phyloP scores from a whole-genome alignment of 2,113 vertebrate genomes.

The Trematocara marginatum region DNA sequence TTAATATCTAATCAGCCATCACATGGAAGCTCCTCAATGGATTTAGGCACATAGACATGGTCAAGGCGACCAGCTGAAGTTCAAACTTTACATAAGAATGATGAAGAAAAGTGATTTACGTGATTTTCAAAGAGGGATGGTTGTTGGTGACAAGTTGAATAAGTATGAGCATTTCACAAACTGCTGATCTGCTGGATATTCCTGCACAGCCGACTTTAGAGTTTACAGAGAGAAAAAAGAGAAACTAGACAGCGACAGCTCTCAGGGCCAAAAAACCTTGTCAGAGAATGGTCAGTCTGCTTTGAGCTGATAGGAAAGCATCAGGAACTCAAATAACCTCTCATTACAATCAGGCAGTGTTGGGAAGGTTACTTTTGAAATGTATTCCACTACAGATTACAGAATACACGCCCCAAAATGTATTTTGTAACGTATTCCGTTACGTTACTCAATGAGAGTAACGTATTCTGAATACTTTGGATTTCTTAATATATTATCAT shows the following conservation, averaged over 20 bases:
- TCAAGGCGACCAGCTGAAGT: not conserved
- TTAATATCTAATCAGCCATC: not conserved
- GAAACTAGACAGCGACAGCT: not conserved
- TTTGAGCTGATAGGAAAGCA: not conserved
- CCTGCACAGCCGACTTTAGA: accelerated
- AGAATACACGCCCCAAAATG: too few relatives aligned
- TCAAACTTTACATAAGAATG: not conserved
- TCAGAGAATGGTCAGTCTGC: not conserved
- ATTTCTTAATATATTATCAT: too few relatives aligned
- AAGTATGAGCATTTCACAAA: not conserved
- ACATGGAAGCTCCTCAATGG: not conserved
- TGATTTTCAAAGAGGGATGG: not conserved
- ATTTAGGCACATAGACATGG: not conserved
- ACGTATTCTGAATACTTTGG: too few relatives aligned
- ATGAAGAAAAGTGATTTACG: not conserved
- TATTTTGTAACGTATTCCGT: too few relatives aligned
- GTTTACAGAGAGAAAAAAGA: not conserved
- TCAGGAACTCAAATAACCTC: not conserved
- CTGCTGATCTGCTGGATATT: not conserved
- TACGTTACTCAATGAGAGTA: too few relatives aligned
- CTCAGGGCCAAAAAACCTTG: not conserved
- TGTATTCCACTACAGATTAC: too few relatives aligned
- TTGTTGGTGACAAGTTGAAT: not conserved
- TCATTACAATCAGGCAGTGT: not conserved
- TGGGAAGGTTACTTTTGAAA: too few relatives aligned